Base-by-base conservation (phyloP, 1,140 invertebrate species). In the Doryteuthis pealeii region DNA sequence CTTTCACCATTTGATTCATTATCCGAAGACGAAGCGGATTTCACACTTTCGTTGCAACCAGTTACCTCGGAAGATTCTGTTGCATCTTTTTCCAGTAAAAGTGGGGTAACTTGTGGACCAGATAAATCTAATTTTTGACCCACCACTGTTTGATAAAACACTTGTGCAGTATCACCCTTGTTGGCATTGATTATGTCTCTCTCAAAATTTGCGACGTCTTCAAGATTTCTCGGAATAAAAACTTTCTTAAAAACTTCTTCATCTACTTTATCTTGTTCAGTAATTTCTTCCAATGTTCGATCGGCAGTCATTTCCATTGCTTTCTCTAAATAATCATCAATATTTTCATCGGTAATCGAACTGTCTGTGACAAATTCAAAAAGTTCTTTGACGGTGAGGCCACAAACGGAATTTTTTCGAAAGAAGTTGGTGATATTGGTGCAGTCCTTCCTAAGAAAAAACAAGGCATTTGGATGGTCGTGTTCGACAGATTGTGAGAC, bases 401-500 rank as follows among this genome's bases (percentile, higher is more conserved):
- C 96, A 45, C 92, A 92, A 0, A 99, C 96, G 43, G 93, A 92
- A 80, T 93, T 92, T 82, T 95, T 96, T 72, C 92, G 91, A 87
- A 99, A 99, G 89, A 94, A 99, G 76, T 96, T 94, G 86, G 91
- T 93, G 14, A 99, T 93, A 88, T 99, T 99, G 49, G 92, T 94
- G 84, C 96, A 96, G 89, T 99, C 97, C 88, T 95, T 97, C 73
- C 96, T 90, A 30, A 99, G 90, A 87, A 99, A 99, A 75, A 97
- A 94, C 68, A 98, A 90, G 0, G 97, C 94, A 89, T 95, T 92
- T 0, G 96, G 96, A 91, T 99, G 96, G 87, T 99, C 96, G 85
- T 98, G 96, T 88, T 99, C 97, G 0, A 99, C 97, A 2, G 96
- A 94, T 87, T 99, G 98, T 0, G 96, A 98, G 0, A 99, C 98